Conservation (phyloP, 1,140 invertebrate species). For the Polypedilum pembai region DNA sequence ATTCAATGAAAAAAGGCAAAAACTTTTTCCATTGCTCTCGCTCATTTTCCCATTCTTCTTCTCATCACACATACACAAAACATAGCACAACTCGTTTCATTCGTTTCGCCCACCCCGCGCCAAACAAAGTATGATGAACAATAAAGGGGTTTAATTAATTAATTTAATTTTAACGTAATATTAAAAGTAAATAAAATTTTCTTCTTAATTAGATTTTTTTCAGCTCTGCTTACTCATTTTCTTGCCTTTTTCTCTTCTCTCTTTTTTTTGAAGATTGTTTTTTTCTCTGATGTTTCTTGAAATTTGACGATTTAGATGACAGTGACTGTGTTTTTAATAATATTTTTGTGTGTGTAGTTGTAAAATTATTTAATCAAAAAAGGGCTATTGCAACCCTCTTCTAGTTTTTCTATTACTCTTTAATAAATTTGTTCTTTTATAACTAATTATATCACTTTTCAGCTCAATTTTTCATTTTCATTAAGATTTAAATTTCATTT, state of each 20-base stretch:
- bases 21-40: background rate
- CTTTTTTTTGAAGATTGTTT: background rate
- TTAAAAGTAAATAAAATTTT: conserved; percentile 28
- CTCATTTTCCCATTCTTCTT: background rate
- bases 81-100: too few relatives aligned
- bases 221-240: conserved; percentile 26
- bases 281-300: background rate
- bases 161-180: conserved; percentile 25
- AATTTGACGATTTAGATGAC: too few relatives aligned
- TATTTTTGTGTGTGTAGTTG: too few relatives aligned
- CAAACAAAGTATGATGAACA: conserved; percentile 27
- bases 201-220: conserved; percentile 29
- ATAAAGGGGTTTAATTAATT: conserved; percentile 25
- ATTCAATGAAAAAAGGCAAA: background rate
- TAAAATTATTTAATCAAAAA: too few relatives aligned
- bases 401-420: too few relatives aligned
- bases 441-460: too few relatives aligned
- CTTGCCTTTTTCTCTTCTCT: background rate
- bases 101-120: background rate
- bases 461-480: too few relatives aligned
- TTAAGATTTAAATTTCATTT: too few relatives aligned
- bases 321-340: too few relatives aligned
- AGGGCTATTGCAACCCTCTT: too few relatives aligned
- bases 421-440: too few relatives aligned
- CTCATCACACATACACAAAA: background rate